Conservation (phyloP, 2,113 vertebrate species). For the Cygnus atratus region DNA sequence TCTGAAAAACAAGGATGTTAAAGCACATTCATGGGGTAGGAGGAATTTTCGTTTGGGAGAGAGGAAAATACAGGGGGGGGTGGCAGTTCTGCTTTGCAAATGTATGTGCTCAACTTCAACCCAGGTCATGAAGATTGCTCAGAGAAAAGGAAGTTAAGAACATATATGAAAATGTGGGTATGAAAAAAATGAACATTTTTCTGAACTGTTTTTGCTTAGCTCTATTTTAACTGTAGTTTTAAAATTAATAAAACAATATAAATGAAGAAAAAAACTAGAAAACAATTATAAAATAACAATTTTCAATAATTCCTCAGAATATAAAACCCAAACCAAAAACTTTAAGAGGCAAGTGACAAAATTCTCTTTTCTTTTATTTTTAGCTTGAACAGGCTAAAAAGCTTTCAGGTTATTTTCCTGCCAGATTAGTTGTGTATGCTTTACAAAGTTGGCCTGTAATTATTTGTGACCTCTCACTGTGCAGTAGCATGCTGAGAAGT, state of each 20-base stretch:
- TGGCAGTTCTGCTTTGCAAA: neutral
- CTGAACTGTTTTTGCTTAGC: neutral
- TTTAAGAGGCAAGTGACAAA: neutral
- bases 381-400: neutral
- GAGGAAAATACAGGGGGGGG: neutral
- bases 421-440: neutral
- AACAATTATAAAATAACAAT: neutral
- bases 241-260: neutral
- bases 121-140: neutral
- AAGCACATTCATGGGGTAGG: neutral
- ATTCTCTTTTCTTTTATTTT: neutral
- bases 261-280: neutral
- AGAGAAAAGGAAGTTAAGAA: neutral
- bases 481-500: neutral
- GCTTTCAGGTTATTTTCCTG: neutral
- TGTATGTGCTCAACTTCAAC: neutral
- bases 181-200: neutral
- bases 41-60: neutral
- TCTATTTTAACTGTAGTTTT: neutral
- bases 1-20: neutral
- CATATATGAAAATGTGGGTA: fast-evolving
- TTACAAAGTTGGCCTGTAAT: neutral
- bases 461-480: neutral
- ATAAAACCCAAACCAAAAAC: neutral
- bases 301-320: neutral